These are phyloP conservation scores for Paramacrobiotus metropolitanus DNA, from an alignment of 1,140 invertebrate species.

Conservation along the genomic window DNA sequence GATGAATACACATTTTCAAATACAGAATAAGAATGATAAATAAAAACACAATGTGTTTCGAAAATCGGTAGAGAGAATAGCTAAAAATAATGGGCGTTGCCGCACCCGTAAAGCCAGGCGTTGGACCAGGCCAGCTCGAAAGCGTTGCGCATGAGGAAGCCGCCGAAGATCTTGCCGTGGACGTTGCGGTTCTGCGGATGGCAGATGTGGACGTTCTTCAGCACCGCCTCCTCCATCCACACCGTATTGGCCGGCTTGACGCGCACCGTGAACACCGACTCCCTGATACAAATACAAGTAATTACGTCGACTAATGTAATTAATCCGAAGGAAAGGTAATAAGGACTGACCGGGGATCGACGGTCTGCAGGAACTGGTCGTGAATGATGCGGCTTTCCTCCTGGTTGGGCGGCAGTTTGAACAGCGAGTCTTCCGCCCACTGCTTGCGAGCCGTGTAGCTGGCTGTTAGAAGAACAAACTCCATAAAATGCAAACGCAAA, in stretches of 20 bases:
- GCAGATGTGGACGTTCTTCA: slow-evolving; percentile 38
- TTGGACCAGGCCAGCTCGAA: slow-evolving; percentile 45
- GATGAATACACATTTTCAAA: no score
- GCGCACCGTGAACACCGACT: slow-evolving; percentile 24
- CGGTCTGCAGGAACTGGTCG: slow-evolving; percentile 35
- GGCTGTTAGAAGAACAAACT: slow-evolving; percentile 23
- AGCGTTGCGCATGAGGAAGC: slow-evolving; percentile 52
- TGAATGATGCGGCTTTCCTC: slow-evolving; percentile 41
- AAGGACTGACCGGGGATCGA: slow-evolving; percentile 24
- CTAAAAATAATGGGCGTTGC: background rate
- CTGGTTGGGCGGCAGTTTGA: slow-evolving; percentile 36
- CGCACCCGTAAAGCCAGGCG: slow-evolving; percentile 31
- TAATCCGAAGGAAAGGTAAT: background rate
- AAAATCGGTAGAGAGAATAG: no score
- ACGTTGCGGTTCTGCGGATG: slow-evolving; percentile 46
- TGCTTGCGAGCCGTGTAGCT: slow-evolving; percentile 21
- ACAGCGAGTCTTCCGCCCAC: slow-evolving; percentile 29
- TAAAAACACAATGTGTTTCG: no score
- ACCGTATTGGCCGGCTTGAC: slow-evolving; percentile 31
- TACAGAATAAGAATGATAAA: no score
- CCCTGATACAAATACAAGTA: slow-evolving; percentile 16
- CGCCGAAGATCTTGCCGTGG: slow-evolving; percentile 58
- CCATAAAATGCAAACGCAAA: slow-evolving; percentile 5
- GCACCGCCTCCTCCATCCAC: slow-evolving; percentile 39
- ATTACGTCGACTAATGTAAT: background rate